Evolutionary conservation across 1,140 invertebrate genomes (phyloP), one percentile per base, ranked within the genome.

Genomic region (Rhyzopertha dominica): DNA sequence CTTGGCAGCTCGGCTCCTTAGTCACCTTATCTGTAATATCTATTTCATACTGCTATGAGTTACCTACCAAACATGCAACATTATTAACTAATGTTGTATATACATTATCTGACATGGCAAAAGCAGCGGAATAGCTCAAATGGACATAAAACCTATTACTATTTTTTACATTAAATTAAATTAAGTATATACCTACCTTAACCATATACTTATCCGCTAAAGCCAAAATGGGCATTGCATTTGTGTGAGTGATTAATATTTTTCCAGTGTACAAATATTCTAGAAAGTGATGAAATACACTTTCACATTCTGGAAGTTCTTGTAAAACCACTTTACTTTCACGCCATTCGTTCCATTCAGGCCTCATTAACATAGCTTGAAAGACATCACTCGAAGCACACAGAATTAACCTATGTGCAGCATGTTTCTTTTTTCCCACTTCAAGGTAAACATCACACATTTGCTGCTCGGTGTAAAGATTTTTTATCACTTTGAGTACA

Each of bases 341-440:
- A 49, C 85, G 78, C 59, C 87, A 91, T 65, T 95, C 92, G 38
- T 78, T 84, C 92, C 92, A 95, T 65, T 88, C 85, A 0, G 89
- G 82, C 63, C 88, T 91, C 84, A 93, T 94, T 25, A 96, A 69
- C 93, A 96, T 96, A 4, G 93, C 87, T 83, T 90, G 90, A 69
- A 96, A 95, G 13, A 96, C 93, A 75, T 95, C 91, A 69, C 90
- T 95, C 47, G 87, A 92, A 47, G 90, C 89, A 77, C 90, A 95
- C 1, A 96, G 74, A 60, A 96, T 95, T 5, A 96, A 77, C 39
- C 90, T 79, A 70, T 96, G 93, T 16, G 89, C 87, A 16, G 88
- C 86, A 74, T 89, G 94, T 43, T 84, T 80, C 18, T 82, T 75
- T 16, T 56, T 53, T 2, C 61, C 63, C 16, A 67, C 63, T 40